Evolutionary conservation across 2,888 invertebrate species (phyloP).

Genomic region (Brachylomia viminalis): DNA sequence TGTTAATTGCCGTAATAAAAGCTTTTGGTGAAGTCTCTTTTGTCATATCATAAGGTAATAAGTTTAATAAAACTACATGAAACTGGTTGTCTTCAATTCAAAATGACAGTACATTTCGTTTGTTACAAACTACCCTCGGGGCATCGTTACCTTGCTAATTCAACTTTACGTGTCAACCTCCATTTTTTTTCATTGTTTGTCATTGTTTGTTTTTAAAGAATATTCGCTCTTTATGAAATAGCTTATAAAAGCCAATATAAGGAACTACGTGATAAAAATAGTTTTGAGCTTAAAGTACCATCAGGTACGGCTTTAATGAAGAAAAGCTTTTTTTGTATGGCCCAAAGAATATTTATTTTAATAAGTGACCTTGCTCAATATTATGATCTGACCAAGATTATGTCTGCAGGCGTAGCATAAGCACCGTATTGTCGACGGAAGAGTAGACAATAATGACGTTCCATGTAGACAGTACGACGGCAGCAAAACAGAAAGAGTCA

Average conservation of each 20-base stretch:
- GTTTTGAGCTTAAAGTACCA: background rate
- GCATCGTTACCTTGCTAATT: slow-evolving; percentile 33
- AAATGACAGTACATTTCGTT: slow-evolving; percentile 34
- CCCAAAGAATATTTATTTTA: background rate
- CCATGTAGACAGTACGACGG: too few relatives aligned
- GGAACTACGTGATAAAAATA: too few relatives aligned
- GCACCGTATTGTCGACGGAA: too few relatives aligned
- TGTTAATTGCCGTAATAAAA: background rate
- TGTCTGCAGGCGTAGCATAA: too few relatives aligned
- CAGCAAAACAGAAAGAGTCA: too few relatives aligned
- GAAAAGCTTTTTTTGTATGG: background rate
- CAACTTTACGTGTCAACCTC: slow-evolving; percentile 34
- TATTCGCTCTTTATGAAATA: too few relatives aligned
- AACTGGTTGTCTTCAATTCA: slow-evolving; percentile 5
- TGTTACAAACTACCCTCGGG: slow-evolving; percentile 20
- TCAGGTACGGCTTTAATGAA: background rate
- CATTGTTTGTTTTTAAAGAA: too few relatives aligned
- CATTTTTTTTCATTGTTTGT: too few relatives aligned
- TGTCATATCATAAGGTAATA: background rate
- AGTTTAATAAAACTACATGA: slow-evolving; percentile 3
- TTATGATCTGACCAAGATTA: too few relatives aligned
- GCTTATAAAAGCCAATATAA: too few relatives aligned
- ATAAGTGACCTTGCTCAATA: background rate
- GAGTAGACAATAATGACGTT: too few relatives aligned
- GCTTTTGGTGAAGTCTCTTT: background rate